phyloP scores from a whole-genome alignment of 1,140 invertebrate genomes.

The Pseudobourletiella spinata region DNA sequence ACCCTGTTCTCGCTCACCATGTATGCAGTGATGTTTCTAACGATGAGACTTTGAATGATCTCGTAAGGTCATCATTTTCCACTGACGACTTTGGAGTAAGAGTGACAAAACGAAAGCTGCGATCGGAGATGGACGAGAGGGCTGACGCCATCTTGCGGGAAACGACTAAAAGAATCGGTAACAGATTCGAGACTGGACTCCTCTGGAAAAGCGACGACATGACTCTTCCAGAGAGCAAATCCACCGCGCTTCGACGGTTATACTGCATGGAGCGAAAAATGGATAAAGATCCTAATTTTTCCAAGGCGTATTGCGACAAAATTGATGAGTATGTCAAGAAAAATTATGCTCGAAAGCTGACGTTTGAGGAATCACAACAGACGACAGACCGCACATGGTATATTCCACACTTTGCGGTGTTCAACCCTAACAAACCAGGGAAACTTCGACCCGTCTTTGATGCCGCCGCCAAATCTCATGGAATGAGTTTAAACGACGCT shows the following conservation, averaged over 20 bases:
- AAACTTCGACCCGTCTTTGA: too few relatives aligned
- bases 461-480: conserved; percentile 28
- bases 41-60: not conserved
- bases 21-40: too few relatives aligned
- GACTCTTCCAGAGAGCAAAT: conserved; percentile 9
- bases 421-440: too few relatives aligned
- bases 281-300: conserved; percentile 5
- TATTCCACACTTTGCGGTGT: too few relatives aligned
- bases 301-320: not conserved
- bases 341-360: too few relatives aligned
- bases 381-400: too few relatives aligned
- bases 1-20: too few relatives aligned
- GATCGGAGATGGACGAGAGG: not conserved
- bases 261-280: conserved; percentile 6
- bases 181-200: conserved; percentile 15
- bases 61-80: conserved; percentile 10
- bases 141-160: conserved; percentile 10
- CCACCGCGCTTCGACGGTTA: not conserved
- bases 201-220: conserved; percentile 17
- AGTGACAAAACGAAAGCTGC: not conserved
- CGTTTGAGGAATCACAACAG: too few relatives aligned
- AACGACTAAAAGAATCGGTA: conserved; percentile 7
- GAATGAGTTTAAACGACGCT: conserved; percentile 33
- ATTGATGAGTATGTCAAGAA: conserved; percentile 8
- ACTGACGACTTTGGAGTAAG: conserved; percentile 14